Conservation (phyloP, 2,797 vertebrate species). For the Acanthurus tractus region DNA sequence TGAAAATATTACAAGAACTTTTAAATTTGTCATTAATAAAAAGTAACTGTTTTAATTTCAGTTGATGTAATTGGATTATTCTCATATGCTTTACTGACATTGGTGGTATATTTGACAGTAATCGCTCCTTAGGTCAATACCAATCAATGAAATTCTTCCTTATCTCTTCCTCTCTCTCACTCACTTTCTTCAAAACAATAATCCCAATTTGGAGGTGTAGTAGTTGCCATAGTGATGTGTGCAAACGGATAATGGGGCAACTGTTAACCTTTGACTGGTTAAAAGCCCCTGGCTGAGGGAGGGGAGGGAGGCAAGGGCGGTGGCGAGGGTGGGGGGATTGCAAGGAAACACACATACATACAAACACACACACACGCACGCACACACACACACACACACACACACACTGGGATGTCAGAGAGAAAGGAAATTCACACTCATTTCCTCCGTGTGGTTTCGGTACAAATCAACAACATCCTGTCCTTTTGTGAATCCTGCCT, state of each 20-base stretch:
- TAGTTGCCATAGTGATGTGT: constrained; percentile 80
- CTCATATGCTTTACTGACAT: background rate
- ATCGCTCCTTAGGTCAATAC: background rate
- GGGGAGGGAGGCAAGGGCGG: constrained; percentile 52
- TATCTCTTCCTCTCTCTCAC: constrained; percentile 11
- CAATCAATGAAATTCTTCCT: background rate
- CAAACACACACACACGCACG: constrained; percentile 72
- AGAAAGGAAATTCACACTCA: constrained; percentile 95
- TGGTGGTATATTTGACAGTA: background rate
- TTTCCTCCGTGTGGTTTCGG: constrained; percentile 95
- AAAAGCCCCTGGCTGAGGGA: constrained; percentile 75
- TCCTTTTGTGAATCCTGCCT: constrained; percentile 93
- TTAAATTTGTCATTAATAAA: background rate
- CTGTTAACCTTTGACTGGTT: constrained; percentile 87
- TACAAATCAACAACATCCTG: constrained; percentile 98
- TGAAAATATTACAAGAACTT: too few relatives aligned
- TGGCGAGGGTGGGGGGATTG: background rate
- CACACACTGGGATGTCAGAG: constrained; percentile 88
- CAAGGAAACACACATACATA: constrained; percentile 24
- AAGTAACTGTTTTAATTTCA: background rate
- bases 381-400: constrained; percentile 69
- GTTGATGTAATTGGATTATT: background rate
- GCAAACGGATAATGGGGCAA: constrained; percentile 79
- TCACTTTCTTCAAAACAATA: constrained; percentile 56
- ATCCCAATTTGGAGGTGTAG: constrained; percentile 72